Evolutionary conservation across 2,113 vertebrate genomes (phyloP), one percentile per base, ranked within the genome.

Genomic region (Cromileptes altivelis): DNA sequence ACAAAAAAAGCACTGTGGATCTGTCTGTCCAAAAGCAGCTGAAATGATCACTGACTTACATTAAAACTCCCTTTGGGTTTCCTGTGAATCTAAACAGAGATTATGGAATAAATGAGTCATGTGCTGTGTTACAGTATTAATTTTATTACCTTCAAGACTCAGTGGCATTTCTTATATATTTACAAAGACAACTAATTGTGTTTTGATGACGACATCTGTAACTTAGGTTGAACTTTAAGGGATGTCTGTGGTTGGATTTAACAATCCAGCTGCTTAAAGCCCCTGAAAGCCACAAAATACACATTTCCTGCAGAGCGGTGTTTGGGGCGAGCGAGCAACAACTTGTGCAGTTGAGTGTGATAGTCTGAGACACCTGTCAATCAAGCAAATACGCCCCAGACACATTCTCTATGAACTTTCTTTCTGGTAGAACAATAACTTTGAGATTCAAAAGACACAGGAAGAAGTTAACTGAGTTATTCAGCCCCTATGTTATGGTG

Each of bases 301-400:
- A 80, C 62, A 58, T 78, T 85, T 78, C 60, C 1, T 23, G 71
- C 25, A 64, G n/a, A 13, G 37, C 19, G 11, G 40, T 11, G 42
- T 42, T 52, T 18, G 37, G 61, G 73, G 50, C 12, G 9, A 70
- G 37, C 33, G 12, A 61, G 71, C 65, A 21, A 62, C n/a, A 69
- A 73, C 62, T 67, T 25, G 25, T 53, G 65, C 70, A 45, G 60
- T 75, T 87, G 82, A 85, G 78, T 56, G 50, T 84, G 62, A 86
- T 79, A 4, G 21, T 49, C 49, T 76, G 55, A 86, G 84, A 86
- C 86, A 84, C 52, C 81, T 88, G 77, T 88, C 86, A 88, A 58
- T 88, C 86, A 88, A 84, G 23, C 10, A 49, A 56, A 75, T 71
- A 75, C 3, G n/a, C 71, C 69, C 21, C 49, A 79, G 58, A 85